These are phyloP conservation scores for Anoplopoma fimbria DNA, from an alignment of 2,113 vertebrate genomes.

Conservation along the genomic window DNA sequence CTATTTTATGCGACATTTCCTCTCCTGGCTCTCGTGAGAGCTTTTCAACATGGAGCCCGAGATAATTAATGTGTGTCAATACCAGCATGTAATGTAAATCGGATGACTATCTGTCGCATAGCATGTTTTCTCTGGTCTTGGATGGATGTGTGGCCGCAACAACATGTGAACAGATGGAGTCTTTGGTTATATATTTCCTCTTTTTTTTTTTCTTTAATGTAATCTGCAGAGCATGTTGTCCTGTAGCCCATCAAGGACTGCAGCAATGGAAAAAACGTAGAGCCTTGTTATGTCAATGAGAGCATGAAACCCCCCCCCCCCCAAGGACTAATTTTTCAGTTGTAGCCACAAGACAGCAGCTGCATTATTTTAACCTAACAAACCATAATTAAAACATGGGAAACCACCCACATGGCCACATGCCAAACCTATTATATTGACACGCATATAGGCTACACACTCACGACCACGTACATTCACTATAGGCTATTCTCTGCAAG, in stretches of 20 bases:
- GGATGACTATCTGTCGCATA: slow-evolving; percentile 79
- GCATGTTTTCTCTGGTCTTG: slow-evolving; percentile 54
- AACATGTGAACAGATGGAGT: slow-evolving; percentile 47
- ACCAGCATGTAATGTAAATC: slow-evolving; percentile 49
- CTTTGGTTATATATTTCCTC: not conserved
- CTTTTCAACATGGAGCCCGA: not conserved
- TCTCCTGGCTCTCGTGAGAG: not conserved
- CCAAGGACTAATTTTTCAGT: slow-evolving; percentile 47
- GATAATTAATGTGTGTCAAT: slow-evolving; percentile 47
- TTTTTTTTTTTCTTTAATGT: not conserved
- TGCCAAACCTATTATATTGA: not conserved
- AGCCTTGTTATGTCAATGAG: slow-evolving; percentile 49
- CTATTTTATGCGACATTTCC: slow-evolving; percentile 46
- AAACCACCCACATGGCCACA: slow-evolving; percentile 52
- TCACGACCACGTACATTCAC: slow-evolving; percentile 29
- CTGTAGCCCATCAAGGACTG: slow-evolving; percentile 40
- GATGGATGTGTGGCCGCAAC: slow-evolving; percentile 20
- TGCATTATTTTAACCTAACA: slow-evolving; percentile 12
- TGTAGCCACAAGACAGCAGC: slow-evolving; percentile 45
- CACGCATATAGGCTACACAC: slow-evolving; percentile 14
- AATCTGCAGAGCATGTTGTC: not conserved
- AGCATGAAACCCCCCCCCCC: not conserved
- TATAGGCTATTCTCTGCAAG: slow-evolving; percentile 12
- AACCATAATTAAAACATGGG: slow-evolving; percentile 52
- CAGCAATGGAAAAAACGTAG: slow-evolving; percentile 23